Percentiles rank a stretch among this genome's conserved stretches.
These are phyloP conservation scores for Dromiciops gliroides DNA, from an alignment of 2,113 vertebrate species.

Conservation along the genomic window DNA sequence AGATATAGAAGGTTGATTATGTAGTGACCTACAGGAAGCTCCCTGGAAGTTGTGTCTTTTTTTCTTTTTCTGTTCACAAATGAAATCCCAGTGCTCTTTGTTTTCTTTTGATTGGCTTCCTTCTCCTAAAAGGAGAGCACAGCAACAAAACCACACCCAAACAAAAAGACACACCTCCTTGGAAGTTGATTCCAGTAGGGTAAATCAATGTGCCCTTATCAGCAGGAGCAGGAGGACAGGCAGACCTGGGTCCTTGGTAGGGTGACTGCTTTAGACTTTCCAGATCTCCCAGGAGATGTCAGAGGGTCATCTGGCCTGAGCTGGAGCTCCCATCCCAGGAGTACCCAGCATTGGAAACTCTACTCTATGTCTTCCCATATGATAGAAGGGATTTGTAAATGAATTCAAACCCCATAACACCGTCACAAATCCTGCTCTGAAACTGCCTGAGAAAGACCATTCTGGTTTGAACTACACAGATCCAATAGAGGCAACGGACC, in stretches of 20 bases:
- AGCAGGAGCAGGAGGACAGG: neutral
- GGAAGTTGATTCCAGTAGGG: slow-evolving; percentile 23
- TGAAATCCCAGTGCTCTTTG: neutral
- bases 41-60: slow-evolving; percentile 32
- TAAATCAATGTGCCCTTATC: neutral
- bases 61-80: neutral
- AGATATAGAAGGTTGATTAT: neutral
- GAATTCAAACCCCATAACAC: neutral
- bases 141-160: neutral
- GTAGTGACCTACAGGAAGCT: slow-evolving; percentile 65
- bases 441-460: neutral
- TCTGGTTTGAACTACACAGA: slow-evolving; percentile 53
- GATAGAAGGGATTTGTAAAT: slow-evolving; percentile 6
- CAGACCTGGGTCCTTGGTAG: neutral
- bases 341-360: neutral
- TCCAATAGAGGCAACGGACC: slow-evolving; percentile 30
- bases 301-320: neutral
- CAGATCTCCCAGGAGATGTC: neutral
- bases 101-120: slow-evolving; percentile 30
- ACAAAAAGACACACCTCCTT: slow-evolving; percentile 60
- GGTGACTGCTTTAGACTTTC: neutral
- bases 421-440: neutral
- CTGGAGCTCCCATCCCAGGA: neutral
- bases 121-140: slow-evolving; percentile 6
- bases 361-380: neutral